Percentiles rank a stretch among this genome's conserved stretches.
Conservation (phyloP, 2,797 vertebrate genomes). For the Aeoliscus strigatus region DNA sequence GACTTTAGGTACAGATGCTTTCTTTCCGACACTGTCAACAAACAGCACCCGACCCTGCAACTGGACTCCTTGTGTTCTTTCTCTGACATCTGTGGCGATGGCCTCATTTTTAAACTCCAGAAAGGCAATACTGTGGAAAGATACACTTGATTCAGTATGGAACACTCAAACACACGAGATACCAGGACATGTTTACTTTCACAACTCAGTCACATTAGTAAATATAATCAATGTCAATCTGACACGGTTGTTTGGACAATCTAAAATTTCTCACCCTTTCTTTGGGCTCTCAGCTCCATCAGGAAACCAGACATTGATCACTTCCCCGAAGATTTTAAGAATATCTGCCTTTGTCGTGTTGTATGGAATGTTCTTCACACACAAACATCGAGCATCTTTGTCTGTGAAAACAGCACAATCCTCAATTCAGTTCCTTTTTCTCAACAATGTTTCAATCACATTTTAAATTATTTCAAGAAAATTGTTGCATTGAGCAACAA, state of each 20-base stretch:
- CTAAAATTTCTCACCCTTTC: conserved; percentile 74
- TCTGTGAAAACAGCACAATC: conserved; percentile 12
- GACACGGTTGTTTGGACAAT: too few species aligned
- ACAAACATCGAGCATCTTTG: conserved; percentile 81
- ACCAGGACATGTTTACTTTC: too few species aligned
- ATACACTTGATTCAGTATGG: not conserved
- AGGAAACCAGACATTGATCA: conserved; percentile 77
- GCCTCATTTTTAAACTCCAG: conserved; percentile 84
- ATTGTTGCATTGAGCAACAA: too few species aligned
- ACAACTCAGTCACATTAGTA: too few species aligned
- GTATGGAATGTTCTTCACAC: conserved; percentile 88
- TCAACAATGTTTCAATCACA: too few species aligned
- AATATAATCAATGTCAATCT: too few species aligned
- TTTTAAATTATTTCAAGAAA: too few species aligned
- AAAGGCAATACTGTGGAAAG: conserved; percentile 81
- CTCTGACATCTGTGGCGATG: conserved; percentile 72
- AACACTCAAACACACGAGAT: too few species aligned
- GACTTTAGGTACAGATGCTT: conserved; percentile 47
- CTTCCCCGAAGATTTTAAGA: conserved; percentile 79
- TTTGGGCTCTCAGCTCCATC: conserved; percentile 68
- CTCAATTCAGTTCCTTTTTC: not conserved
- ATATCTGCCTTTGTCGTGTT: conserved; percentile 78
- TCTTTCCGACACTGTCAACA: conserved; percentile 77
- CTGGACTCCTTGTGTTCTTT: conserved; percentile 76
- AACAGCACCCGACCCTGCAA: conserved; percentile 79